Conservation (phyloP, 2,113 vertebrate genomes). For the Ammodytes dubius region DNA sequence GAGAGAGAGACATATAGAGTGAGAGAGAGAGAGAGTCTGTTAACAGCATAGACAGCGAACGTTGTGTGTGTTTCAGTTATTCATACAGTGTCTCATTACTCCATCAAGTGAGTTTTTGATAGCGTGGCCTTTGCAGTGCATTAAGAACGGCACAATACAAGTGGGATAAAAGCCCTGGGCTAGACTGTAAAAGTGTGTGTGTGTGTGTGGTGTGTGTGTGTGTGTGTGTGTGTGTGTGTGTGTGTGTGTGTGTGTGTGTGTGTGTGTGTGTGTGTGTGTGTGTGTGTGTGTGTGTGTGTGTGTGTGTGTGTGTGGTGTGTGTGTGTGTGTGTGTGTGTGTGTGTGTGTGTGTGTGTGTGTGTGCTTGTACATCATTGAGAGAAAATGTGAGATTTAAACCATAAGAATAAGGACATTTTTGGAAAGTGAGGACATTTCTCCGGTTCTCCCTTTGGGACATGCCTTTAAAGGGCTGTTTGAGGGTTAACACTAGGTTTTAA, state of each 20-base stretch:
- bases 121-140: conserved; percentile 65
- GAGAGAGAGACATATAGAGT: too few relatives aligned
- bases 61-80: conserved; percentile 23
- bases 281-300: conserved; percentile 6
- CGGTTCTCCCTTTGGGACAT: too few relatives aligned
- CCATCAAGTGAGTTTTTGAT: conserved; percentile 61
- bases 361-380: too few relatives aligned
- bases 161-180: conserved; percentile 43
- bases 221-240: conserved; percentile 4
- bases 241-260: conserved; percentile 6
- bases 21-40: conserved; percentile 32
- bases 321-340: neutral
- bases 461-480: too few relatives aligned
- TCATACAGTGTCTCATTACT: conserved; percentile 64
- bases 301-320: conserved; percentile 24
- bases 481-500: too few relatives aligned
- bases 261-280: neutral
- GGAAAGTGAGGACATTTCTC: too few relatives aligned
- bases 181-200: conserved; percentile 23
- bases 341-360: neutral
- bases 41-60: conserved; percentile 15
- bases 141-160: conserved; percentile 40
- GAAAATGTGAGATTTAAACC: too few relatives aligned
- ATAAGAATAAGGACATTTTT: too few relatives aligned
- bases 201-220: conserved; percentile 8